These are phyloP conservation scores for Seriola quinqueradiata DNA, from an alignment of 2,113 vertebrate species.

Conservation along the genomic window DNA sequence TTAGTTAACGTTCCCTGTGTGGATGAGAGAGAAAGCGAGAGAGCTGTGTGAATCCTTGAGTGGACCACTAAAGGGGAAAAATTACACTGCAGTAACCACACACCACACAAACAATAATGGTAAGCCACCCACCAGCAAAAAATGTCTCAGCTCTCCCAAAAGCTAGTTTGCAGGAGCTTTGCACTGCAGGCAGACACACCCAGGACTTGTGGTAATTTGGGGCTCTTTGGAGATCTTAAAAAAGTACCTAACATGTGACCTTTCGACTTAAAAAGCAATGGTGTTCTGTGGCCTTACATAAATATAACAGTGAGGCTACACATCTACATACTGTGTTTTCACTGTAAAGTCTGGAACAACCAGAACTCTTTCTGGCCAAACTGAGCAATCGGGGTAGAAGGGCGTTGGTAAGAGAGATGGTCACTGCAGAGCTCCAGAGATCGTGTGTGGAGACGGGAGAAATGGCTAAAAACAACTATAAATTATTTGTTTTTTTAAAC, in stretches of 20 bases:
- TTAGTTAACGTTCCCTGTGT: neutral
- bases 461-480: too few relatives aligned
- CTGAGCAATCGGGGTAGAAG: too few relatives aligned
- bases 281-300: neutral
- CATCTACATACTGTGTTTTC: neutral
- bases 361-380: too few relatives aligned
- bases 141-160: neutral
- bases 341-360: too few relatives aligned
- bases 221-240: neutral
- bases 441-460: too few relatives aligned
- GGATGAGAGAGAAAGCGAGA: neutral
- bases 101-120: conserved; percentile 8
- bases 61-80: neutral
- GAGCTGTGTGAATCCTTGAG: conserved; percentile 1
- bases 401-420: too few relatives aligned
- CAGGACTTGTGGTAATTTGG: neutral
- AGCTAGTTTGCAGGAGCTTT: neutral
- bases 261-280: neutral
- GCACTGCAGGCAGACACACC: neutral
- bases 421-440: too few relatives aligned
- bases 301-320: neutral
- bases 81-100: conserved; percentile 2
- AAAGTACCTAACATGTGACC: neutral
- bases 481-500: too few relatives aligned
- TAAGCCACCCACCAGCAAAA: neutral